Conservation (phyloP, 1,140 invertebrate species). For the Solen grandis region DNA sequence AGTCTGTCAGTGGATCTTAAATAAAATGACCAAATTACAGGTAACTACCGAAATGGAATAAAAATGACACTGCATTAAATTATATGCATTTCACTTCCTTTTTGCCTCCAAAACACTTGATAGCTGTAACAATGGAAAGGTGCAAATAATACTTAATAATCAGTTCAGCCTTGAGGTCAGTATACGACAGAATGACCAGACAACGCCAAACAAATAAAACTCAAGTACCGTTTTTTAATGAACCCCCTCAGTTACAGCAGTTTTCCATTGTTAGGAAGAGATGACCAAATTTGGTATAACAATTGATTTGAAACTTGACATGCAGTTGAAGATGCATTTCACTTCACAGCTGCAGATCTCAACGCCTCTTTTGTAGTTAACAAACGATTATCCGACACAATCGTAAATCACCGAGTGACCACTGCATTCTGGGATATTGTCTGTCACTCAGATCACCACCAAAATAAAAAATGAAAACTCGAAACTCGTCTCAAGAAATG, state of each 20-base stretch:
- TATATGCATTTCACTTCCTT: conserved; percentile 17
- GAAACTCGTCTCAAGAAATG: background rate
- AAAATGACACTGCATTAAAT: conserved; percentile 47
- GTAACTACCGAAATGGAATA: conserved; percentile 24
- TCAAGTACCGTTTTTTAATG: background rate
- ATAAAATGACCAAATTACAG: conserved; percentile 58
- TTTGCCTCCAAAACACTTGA: background rate
- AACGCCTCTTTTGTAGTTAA: background rate
- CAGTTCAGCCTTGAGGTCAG: conserved; percentile 8
- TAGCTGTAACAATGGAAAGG: conserved; percentile 31
- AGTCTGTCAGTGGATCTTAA: conserved; percentile 39
- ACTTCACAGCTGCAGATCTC: conserved; percentile 17
- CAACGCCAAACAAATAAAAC: background rate
- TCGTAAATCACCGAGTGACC: background rate
- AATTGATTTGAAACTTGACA: conserved; percentile 31
- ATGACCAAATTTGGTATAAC: conserved; percentile 18
- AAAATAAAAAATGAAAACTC: background rate
- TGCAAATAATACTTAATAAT: conserved; percentile 40
- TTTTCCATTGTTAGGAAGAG: background rate
- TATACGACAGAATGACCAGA: background rate
- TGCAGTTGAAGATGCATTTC: conserved; percentile 52
- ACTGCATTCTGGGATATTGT: background rate
- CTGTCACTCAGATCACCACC: background rate
- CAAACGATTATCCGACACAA: background rate
- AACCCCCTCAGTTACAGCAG: background rate